Evolutionary conservation across 2,797 vertebrate species (phyloP).

Genomic region (Crenuchus spilurus): DNA sequence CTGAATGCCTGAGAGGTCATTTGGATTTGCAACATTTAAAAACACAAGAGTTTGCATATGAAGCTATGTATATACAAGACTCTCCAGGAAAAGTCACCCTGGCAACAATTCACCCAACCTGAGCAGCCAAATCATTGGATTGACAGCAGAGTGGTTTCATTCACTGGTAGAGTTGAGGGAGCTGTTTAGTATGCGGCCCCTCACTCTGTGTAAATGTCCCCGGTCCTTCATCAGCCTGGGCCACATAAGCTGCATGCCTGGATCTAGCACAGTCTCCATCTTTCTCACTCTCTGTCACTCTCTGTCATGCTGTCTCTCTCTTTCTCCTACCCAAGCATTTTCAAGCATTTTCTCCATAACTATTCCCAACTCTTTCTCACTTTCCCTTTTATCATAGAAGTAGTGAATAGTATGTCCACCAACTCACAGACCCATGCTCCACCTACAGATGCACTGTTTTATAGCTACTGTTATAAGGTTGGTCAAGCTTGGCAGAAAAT

Average conservation of each 20-base stretch:
- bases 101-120: slow-evolving; percentile 42
- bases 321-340: slow-evolving; percentile 26
- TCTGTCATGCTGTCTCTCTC: slow-evolving; percentile 29
- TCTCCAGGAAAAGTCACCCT: slow-evolving; percentile 46
- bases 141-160: slow-evolving; percentile 52
- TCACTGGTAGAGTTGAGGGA: slow-evolving; percentile 35
- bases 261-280: slow-evolving; percentile 55
- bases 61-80: slow-evolving; percentile 42
- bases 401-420: too few relatives aligned
- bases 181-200: slow-evolving; percentile 56
- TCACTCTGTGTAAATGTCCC: slow-evolving; percentile 55
- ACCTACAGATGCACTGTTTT: too few relatives aligned
- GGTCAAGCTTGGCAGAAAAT: too few relatives aligned
- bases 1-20: not conserved
- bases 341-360: not conserved
- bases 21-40: slow-evolving; percentile 7
- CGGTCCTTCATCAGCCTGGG: slow-evolving; percentile 41
- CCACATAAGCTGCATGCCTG: slow-evolving; percentile 46
- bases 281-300: slow-evolving; percentile 39
- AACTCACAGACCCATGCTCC: too few relatives aligned
- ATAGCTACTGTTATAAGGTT: too few relatives aligned
- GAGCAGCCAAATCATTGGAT: slow-evolving; percentile 36
- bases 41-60: slow-evolving; percentile 21
- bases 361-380: slow-evolving; percentile 39
- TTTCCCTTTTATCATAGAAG: slow-evolving; percentile 4